Conservation (phyloP, 2,113 vertebrate genomes). For the Entelurus aequoreus region DNA sequence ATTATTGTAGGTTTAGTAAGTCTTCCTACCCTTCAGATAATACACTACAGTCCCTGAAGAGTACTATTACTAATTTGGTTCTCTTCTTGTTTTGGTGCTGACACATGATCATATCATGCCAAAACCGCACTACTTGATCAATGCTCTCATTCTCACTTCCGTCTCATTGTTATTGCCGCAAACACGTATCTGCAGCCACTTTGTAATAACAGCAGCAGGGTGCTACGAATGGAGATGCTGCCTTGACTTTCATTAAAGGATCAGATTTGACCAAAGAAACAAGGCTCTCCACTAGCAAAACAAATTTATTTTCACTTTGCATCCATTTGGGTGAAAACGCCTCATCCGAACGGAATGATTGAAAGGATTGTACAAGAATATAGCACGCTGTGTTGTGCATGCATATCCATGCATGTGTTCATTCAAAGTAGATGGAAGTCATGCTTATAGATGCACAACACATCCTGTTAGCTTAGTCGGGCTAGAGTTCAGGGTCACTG, state of each 20-base stretch:
- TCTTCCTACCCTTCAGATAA: too few relatives aligned
- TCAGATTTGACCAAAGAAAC: conserved; percentile 19
- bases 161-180: background rate
- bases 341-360: conserved; percentile 24
- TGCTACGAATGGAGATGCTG: background rate
- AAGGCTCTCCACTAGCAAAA: conserved; percentile 14
- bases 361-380: conserved; percentile 24
- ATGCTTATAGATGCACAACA: conserved; percentile 55
- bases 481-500: conserved; percentile 55
- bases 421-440: conserved; percentile 43
- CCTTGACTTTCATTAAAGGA: conserved; percentile 20
- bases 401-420: conserved; percentile 36
- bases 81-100: conserved; percentile 38
- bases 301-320: conserved; percentile 35
- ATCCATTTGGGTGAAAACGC: conserved; percentile 33
- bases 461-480: conserved; percentile 45
- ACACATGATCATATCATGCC: conserved; percentile 5
- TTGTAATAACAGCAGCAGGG: conserved; percentile 13
- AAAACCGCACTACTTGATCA: background rate
- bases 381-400: conserved; percentile 20
- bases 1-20: too few relatives aligned
- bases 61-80: conserved; percentile 25
- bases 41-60: conserved; percentile 13
- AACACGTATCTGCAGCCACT: background rate
- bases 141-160: conserved; percentile 11